Percentiles rank a stretch among this genome's conserved stretches.
These are phyloP conservation scores for Epinephelus malabaricus DNA, from an alignment of 2,797 vertebrate genomes.

Conservation along the genomic window DNA sequence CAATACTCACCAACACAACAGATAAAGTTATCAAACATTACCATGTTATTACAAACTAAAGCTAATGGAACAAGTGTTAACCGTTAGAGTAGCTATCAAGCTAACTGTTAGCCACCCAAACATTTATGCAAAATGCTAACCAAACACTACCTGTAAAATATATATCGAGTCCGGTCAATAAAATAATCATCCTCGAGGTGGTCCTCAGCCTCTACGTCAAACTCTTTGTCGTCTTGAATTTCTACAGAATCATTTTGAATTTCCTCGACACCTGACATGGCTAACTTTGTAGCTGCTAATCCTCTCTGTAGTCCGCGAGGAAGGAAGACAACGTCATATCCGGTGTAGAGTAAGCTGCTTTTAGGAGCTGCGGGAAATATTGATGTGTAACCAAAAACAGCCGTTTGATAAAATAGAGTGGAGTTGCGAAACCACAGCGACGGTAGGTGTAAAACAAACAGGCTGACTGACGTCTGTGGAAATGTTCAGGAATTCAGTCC, in stretches of 20 bases:
- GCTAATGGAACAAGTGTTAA: neutral
- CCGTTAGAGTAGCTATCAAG: neutral
- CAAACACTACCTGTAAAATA: conserved; percentile 78
- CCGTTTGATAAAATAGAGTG: too few relatives aligned
- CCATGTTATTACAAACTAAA: neutral
- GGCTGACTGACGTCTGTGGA: too few relatives aligned
- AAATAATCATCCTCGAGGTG: conserved; percentile 51
- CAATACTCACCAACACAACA: neutral
- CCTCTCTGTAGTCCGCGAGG: neutral
- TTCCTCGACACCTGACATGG: conserved; percentile 76
- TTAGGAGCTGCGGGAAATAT: neutral
- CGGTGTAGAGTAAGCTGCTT: conserved; percentile 23
- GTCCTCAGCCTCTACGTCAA: conserved; percentile 62
- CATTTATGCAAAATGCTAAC: neutral
- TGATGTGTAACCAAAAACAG: rapidly evolving
- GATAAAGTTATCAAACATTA: neutral
- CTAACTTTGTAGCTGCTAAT: conserved; percentile 43
- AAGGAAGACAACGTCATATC: conserved; percentile 43
- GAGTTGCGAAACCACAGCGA: neutral
- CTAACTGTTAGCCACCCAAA: conserved; percentile 58
- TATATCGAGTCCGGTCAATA: conserved; percentile 73
- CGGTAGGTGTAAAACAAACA: neutral
- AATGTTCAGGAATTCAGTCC: neutral
- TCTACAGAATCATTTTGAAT: conserved; percentile 43
- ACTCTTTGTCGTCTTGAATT: conserved; percentile 55